Percentiles rank a stretch among this genome's conserved stretches.
Evolutionary conservation across 2,888 invertebrate species (phyloP).

Genomic region (Eubasilissa splendida): DNA sequence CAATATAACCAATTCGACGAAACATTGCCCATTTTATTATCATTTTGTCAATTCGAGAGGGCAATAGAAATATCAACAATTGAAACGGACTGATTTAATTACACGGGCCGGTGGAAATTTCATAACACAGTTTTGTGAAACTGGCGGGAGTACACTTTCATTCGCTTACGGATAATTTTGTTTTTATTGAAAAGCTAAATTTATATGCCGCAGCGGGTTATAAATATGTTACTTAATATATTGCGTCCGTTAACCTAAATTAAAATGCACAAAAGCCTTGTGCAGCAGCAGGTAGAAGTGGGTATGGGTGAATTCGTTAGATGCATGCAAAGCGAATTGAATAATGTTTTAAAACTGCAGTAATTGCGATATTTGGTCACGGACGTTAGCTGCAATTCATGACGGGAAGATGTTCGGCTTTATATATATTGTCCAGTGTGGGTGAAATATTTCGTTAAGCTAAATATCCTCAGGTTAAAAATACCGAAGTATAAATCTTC

Average conservation of each 20-base stretch:
- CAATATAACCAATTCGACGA: neutral
- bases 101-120: slow-evolving; percentile 28
- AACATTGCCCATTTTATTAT: neutral
- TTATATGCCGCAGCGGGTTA: slow-evolving; percentile 16
- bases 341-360: too few species aligned
- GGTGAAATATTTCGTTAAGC: slow-evolving; percentile 43
- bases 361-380: neutral
- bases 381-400: neutral
- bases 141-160: slow-evolving; percentile 20
- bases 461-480: slow-evolving; percentile 39
- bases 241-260: slow-evolving; percentile 17
- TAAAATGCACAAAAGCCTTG: slow-evolving; percentile 7
- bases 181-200: slow-evolving; percentile 31
- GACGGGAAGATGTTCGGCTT: slow-evolving; percentile 15
- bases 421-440: slow-evolving; percentile 19
- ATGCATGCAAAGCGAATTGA: neutral
- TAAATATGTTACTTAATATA: slow-evolving; percentile 24
- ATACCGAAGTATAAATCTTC: slow-evolving; percentile 54
- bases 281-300: neutral
- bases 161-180: neutral
- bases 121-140: slow-evolving; percentile 16
- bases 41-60: neutral
- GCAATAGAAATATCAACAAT: neutral
- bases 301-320: slow-evolving; percentile 3
- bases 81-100: slow-evolving; percentile 3